These are phyloP conservation scores for Aradus depressus DNA, from an alignment of 2,888 invertebrate species.

Conservation along the genomic window DNA sequence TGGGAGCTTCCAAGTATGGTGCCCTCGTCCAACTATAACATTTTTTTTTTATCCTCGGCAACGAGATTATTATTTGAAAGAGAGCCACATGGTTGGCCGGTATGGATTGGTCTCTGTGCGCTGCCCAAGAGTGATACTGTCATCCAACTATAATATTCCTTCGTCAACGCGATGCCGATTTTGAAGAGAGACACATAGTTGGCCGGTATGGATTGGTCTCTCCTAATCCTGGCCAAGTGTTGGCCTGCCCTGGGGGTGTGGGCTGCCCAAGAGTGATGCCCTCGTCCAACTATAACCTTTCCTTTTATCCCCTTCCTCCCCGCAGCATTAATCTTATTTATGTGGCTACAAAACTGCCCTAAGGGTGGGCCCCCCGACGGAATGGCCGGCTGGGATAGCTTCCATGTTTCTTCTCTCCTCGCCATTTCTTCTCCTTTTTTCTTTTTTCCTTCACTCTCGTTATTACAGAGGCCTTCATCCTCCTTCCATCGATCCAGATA, in stretches of 20 bases:
- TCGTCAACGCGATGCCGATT: no score
- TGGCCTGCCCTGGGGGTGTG: background rate
- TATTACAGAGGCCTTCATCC: slow-evolving; percentile 10
- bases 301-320: slow-evolving; percentile 21
- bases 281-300: slow-evolving; percentile 22
- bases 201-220: background rate
- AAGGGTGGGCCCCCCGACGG: slow-evolving; percentile 21
- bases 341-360: slow-evolving; percentile 39
- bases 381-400: slow-evolving; percentile 33
- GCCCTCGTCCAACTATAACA: no score
- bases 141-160: no score
- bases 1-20: no score
- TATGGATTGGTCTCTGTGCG: background rate
- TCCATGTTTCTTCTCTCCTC: slow-evolving; percentile 17
- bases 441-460: slow-evolving; percentile 15
- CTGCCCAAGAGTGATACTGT: no score
- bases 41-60: no score
- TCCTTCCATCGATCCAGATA: no score
- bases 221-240: slow-evolving; percentile 20
- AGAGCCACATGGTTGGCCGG: no score
- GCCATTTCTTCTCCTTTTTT: slow-evolving; percentile 2
- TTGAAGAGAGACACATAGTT: no score
- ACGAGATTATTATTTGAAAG: no score
- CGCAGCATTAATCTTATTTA: slow-evolving; percentile 40
- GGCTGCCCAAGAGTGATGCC: slow-evolving; percentile 21